These are phyloP conservation scores for Alsophila aescularia DNA, from an alignment of 2,888 invertebrate species.

Conservation along the genomic window DNA sequence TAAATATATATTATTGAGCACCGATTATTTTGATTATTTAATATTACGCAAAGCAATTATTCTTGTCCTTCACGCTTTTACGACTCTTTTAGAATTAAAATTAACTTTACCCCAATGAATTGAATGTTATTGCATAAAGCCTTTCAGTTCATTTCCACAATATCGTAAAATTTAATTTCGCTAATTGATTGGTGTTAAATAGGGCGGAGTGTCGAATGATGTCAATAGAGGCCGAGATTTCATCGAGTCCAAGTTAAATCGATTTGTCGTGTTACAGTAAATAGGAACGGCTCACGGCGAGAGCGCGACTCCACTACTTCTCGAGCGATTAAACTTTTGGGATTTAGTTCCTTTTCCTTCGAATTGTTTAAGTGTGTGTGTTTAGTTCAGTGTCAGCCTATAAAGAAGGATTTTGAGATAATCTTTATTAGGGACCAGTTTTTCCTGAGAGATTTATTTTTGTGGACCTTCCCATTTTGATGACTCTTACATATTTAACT, in stretches of 20 bases:
- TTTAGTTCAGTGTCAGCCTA: constrained; percentile 7
- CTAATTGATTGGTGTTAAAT: constrained; percentile 25
- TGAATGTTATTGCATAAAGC: constrained; percentile 10
- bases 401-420: constrained; percentile 27
- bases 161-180: constrained; percentile 27
- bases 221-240: constrained; percentile 11
- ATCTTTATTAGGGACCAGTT: constrained; percentile 22
- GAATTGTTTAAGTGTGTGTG: constrained; percentile 22
- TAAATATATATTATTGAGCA: no score
- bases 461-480: neutral
- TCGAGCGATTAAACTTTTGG: constrained; percentile 26
- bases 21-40: neutral
- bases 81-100: constrained; percentile 7
- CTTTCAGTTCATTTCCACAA: constrained; percentile 10
- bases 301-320: constrained; percentile 11
- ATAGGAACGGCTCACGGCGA: constrained; percentile 1
- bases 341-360: constrained; percentile 23
- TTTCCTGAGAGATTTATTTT: constrained; percentile 9
- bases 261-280: constrained; percentile 22
- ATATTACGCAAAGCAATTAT: constrained; percentile 9
- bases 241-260: constrained; percentile 22
- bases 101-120: constrained; percentile 13
- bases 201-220: constrained; percentile 20
- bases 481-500: neutral
- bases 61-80: neutral